Percentiles rank a stretch among this genome's conserved stretches.
Evolutionary conservation across 2,797 vertebrate species (phyloP).

Genomic region (Sitta carolinensis): DNA sequence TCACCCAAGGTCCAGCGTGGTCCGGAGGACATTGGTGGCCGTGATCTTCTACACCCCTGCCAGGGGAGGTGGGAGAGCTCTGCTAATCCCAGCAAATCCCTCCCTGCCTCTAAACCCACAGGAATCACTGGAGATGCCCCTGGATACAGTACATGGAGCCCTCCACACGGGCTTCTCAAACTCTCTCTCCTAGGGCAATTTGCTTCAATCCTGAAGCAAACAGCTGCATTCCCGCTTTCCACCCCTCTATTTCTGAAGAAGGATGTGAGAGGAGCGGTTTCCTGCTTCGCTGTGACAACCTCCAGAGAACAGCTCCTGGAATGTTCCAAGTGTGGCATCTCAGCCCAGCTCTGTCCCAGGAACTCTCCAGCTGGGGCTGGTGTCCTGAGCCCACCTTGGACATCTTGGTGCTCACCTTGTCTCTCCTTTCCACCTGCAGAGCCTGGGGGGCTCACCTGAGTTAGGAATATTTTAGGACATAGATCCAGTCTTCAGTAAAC

Average conservation of each 20-base stretch:
- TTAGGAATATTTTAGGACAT: not conserved
- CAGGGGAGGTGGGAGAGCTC: not conserved
- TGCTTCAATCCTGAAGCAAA: not conserved
- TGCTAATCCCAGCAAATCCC: not conserved
- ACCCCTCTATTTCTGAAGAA: not conserved
- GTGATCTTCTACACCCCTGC: not conserved
- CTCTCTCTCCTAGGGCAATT: too few species aligned
- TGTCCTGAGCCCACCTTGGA: not conserved
- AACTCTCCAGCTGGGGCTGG: not conserved
- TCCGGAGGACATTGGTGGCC: not conserved
- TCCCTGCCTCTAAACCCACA: not conserved
- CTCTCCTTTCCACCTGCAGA: not conserved
- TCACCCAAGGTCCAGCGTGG: fast-evolving
- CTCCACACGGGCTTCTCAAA: not conserved
- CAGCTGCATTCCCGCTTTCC: not conserved
- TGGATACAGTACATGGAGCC: not conserved
- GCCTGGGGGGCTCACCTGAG: not conserved
- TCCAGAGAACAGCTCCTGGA: not conserved
- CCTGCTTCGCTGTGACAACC: not conserved
- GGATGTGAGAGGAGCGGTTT: not conserved
- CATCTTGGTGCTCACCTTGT: not conserved
- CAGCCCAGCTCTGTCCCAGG: not conserved
- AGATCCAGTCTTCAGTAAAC: not conserved
- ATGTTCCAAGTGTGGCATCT: not conserved
- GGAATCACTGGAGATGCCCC: not conserved